Evolutionary conservation across 2,888 invertebrate genomes (phyloP).

Genomic region (Geotrupes spiniger): DNA sequence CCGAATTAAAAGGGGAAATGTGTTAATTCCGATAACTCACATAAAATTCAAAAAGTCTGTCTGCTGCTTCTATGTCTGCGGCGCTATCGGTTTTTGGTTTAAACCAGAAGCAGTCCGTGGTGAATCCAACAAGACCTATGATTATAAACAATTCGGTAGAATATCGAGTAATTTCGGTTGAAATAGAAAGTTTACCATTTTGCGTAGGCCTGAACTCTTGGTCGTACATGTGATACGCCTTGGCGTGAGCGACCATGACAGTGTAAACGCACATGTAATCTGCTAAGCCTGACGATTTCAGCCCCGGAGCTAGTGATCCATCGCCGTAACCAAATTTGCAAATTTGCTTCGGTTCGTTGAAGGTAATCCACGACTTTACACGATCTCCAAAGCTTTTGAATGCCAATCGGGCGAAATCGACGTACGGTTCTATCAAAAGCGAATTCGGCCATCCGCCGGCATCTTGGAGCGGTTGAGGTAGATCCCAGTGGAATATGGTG

Average conservation of each 20-base stretch:
- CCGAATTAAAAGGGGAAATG: not conserved
- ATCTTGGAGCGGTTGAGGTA: conserved; percentile 52
- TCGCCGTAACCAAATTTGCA: conserved; percentile 37
- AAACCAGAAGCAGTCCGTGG: conserved; percentile 51
- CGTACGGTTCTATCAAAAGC: conserved; percentile 54
- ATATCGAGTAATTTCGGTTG: no score
- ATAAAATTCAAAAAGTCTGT: conserved; percentile 41
- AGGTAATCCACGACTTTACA: conserved; percentile 53
- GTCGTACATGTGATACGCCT: conserved; percentile 62
- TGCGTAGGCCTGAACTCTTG: conserved; percentile 55
- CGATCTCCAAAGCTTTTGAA: conserved; percentile 35
- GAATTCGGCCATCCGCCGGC: conserved; percentile 53
- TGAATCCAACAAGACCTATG: conserved; percentile 48
- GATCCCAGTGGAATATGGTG: conserved; percentile 57
- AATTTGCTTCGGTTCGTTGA: conserved; percentile 52
- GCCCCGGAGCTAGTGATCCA: conserved; percentile 39
- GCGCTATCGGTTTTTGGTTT: conserved; percentile 49
- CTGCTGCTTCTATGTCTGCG: conserved; percentile 52
- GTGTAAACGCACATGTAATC: conserved; percentile 65
- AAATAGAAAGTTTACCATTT: conserved; percentile 48
- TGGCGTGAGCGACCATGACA: conserved; percentile 63
- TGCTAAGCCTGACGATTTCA: conserved; percentile 52
- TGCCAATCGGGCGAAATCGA: conserved; percentile 55
- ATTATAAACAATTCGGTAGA: conserved; percentile 8
- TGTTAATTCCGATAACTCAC: conserved; percentile 18